Conservation (phyloP, 2,113 vertebrate genomes). For the Halcyon senegalensis region DNA sequence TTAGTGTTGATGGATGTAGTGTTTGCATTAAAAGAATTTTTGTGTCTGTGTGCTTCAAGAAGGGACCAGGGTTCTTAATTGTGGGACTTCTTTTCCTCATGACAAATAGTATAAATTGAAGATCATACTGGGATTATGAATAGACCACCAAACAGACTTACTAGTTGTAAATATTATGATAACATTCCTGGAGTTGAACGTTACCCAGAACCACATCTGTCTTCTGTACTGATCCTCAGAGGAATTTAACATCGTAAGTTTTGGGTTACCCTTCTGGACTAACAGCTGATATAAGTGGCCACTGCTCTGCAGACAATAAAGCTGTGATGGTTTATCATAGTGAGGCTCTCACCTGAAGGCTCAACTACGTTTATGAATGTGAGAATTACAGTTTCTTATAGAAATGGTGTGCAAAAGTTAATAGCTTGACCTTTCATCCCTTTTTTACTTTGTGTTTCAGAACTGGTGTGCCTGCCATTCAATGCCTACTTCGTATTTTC, state of each 20-base stretch:
- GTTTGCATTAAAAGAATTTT: background rate
- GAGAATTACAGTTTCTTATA: background rate
- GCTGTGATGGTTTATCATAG: background rate
- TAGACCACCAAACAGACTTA: background rate
- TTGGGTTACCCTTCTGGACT: background rate
- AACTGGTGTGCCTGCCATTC: background rate
- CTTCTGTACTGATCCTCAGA: background rate
- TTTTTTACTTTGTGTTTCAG: background rate
- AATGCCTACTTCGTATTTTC: background rate
- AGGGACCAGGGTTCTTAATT: background rate
- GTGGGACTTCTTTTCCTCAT: background rate
- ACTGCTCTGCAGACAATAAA: background rate
- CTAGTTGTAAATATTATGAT: background rate
- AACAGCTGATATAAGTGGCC: background rate
- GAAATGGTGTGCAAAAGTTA: background rate
- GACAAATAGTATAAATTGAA: background rate
- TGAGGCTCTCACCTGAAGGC: background rate
- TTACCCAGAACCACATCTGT: background rate
- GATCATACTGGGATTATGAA: background rate
- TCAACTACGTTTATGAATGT: background rate
- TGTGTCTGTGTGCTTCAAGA: background rate
- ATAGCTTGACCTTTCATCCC: background rate
- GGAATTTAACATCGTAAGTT: background rate
- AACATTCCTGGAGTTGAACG: background rate
- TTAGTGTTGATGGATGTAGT: background rate